Conservation (phyloP, 2,797 vertebrate genomes). For the Hoplostethus mediterraneus region DNA sequence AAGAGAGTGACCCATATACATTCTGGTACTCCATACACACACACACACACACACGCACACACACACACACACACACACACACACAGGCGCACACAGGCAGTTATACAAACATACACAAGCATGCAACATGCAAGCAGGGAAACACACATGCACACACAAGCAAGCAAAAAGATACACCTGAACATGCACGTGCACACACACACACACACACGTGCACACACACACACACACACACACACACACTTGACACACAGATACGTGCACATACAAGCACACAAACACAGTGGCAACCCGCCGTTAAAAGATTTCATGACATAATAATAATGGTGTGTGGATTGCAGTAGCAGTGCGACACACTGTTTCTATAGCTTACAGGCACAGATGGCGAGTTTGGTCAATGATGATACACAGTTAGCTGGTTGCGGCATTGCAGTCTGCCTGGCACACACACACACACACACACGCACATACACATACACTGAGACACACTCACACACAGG, state of each 20-base stretch:
- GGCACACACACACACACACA: constrained; percentile 33
- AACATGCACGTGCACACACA: neutral
- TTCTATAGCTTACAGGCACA: constrained; percentile 70
- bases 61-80: constrained; percentile 18
- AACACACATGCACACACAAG: constrained; percentile 25
- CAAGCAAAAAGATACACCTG: neutral
- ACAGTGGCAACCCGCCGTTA: constrained; percentile 10
- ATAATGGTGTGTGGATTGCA: constrained; percentile 38
- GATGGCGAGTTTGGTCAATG: constrained; percentile 73
- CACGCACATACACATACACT: constrained; percentile 52
- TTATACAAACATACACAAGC: neutral
- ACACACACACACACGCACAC: constrained; percentile 39
- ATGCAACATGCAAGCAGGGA: neutral
- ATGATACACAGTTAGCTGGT: constrained; percentile 64
- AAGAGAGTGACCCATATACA: constrained; percentile 72
- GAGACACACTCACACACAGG: constrained; percentile 10
- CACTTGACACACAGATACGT: neutral
- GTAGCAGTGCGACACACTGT: constrained; percentile 49
- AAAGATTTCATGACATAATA: constrained; percentile 22
- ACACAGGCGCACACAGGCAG: constrained; percentile 27
- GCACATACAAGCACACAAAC: constrained; percentile 1
- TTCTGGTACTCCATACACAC: constrained; percentile 29
- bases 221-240: neutral
- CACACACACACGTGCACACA: neutral
- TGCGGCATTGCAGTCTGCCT: constrained; percentile 65